These are phyloP conservation scores for Heliangelus exortis DNA, from an alignment of 2,797 vertebrate genomes.

Conservation along the genomic window DNA sequence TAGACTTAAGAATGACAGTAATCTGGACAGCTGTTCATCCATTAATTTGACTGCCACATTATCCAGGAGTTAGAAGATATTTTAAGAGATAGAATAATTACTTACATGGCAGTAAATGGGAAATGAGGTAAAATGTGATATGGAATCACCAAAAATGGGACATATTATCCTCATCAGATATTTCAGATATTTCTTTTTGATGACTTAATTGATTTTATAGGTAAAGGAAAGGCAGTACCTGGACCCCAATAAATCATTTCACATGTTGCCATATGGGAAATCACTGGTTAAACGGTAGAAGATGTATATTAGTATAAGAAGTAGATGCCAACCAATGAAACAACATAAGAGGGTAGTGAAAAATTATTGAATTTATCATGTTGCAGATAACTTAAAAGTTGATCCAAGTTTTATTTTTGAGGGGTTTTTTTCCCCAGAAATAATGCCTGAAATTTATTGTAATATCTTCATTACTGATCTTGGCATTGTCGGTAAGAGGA, in stretches of 20 bases:
- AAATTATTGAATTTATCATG: neutral
- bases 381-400: neutral
- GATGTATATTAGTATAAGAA: neutral
- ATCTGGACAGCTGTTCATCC: neutral
- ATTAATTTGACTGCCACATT: neutral
- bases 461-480: neutral
- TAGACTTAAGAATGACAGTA: neutral
- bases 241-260: constrained; percentile 12
- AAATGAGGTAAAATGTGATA: constrained; percentile 19
- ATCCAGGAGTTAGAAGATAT: neutral
- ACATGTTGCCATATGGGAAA: neutral
- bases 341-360: neutral
- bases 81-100: constrained; percentile 30
- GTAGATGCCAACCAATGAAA: neutral
- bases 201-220: constrained; percentile 49
- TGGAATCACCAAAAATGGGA: constrained; percentile 8
- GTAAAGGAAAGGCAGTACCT: neutral
- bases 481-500: neutral
- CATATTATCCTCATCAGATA: neutral
- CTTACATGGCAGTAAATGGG: constrained; percentile 6
- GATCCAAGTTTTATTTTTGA: neutral
- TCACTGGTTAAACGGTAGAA: constrained; percentile 18
- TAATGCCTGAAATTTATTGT: neutral
- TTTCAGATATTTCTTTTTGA: neutral
- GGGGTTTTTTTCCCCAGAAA: neutral